phyloP scores from a whole-genome alignment of 2,888 invertebrate species.

The Hirtodrosophila confusa region DNA sequence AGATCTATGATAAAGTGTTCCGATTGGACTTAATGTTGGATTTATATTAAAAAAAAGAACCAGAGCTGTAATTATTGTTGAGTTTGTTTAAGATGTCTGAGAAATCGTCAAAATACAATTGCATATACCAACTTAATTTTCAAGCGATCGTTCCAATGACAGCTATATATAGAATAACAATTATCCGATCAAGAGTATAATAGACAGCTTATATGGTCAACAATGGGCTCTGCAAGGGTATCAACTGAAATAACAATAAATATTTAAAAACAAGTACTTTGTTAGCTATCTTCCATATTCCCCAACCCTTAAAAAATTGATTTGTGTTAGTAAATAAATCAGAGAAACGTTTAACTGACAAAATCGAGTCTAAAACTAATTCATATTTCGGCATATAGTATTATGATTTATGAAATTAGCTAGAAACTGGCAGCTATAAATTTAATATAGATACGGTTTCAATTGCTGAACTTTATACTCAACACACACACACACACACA shows the following conservation, averaged over 20 bases:
- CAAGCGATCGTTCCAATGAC: no score
- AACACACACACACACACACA: background rate
- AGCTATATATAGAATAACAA: no score
- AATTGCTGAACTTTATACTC: constrained; percentile 18
- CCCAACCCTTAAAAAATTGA: constrained; percentile 1
- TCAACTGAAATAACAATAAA: background rate
- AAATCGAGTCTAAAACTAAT: constrained; percentile 23
- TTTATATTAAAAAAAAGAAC: no score
- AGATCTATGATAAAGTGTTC: no score
- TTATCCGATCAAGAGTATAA: no score
- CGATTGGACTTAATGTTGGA: no score
- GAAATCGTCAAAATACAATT: no score
- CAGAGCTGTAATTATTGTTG: no score
- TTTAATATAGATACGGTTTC: constrained; percentile 26
- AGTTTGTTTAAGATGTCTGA: no score
- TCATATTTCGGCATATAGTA: background rate
- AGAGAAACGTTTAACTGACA: background rate
- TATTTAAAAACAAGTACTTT: background rate
- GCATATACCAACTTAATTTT: no score
- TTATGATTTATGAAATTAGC: constrained; percentile 37
- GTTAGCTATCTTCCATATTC: background rate
- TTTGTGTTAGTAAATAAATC: constrained; percentile 8
- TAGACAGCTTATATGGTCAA: no score
- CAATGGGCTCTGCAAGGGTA: constrained; percentile 3
- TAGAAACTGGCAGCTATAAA: constrained; percentile 31